Conservation (phyloP, 2,888 invertebrate genomes). For the Spodoptera picta region DNA sequence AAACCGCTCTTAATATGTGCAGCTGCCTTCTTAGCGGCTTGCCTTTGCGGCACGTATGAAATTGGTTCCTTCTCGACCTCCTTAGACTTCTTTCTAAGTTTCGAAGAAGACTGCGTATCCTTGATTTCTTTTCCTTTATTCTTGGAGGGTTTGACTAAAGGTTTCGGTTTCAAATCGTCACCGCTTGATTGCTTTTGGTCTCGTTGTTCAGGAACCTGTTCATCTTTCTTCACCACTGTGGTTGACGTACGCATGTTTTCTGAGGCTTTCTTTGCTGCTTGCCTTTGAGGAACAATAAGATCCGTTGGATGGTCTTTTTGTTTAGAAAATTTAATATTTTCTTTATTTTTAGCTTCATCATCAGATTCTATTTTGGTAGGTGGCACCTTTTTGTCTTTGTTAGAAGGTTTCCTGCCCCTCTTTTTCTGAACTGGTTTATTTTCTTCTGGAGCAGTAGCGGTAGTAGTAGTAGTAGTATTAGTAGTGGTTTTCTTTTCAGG, state of each 20-base stretch:
- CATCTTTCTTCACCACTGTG: slow-evolving; percentile 85
- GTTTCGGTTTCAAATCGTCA: slow-evolving; percentile 77
- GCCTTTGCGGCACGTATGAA: slow-evolving; percentile 95
- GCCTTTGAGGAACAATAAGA: slow-evolving; percentile 95
- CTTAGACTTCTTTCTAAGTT: slow-evolving; percentile 85
- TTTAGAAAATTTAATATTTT: slow-evolving; percentile 81
- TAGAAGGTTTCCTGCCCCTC: slow-evolving; percentile 83
- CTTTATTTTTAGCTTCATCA: slow-evolving; percentile 86
- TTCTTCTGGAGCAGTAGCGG: slow-evolving; percentile 56
- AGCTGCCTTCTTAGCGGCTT: slow-evolving; percentile 97
- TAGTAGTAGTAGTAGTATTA: slow-evolving; percentile 34
- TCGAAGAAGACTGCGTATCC: slow-evolving; percentile 66
- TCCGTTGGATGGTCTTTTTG: slow-evolving; percentile 91
- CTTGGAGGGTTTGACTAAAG: slow-evolving; percentile 72
- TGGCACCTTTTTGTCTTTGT: slow-evolving; percentile 78
- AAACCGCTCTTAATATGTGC: slow-evolving; percentile 95
- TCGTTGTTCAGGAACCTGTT: slow-evolving; percentile 62
- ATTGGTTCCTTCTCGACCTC: slow-evolving; percentile 91
- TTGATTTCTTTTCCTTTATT: slow-evolving; percentile 82
- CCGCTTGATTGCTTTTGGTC: slow-evolving; percentile 69
- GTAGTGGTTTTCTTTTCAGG: slow-evolving; percentile 71
- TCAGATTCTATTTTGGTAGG: slow-evolving; percentile 73
- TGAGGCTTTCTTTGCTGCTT: slow-evolving; percentile 96
- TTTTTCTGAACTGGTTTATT: slow-evolving; percentile 80
- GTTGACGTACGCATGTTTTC: slow-evolving; percentile 93